These are phyloP conservation scores for Prunella himalayana DNA, from an alignment of 2,113 vertebrate genomes.

Conservation along the genomic window DNA sequence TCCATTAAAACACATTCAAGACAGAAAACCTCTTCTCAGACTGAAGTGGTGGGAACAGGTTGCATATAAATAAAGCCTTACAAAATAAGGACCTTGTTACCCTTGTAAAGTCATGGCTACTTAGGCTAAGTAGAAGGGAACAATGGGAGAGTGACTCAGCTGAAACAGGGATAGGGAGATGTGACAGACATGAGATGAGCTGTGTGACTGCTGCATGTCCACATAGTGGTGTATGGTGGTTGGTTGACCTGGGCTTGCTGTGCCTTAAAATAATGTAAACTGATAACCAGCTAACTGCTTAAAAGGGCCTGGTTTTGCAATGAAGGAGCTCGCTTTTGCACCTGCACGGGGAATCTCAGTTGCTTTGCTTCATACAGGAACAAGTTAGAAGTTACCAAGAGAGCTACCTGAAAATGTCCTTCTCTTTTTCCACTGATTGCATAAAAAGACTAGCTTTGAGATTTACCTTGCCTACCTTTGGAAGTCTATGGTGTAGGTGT, in stretches of 20 bases:
- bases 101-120: neutral
- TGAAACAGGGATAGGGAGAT: neutral
- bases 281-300: too few relatives aligned
- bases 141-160: neutral
- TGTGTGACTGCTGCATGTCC: neutral
- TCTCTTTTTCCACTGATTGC: neutral
- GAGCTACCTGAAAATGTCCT: neutral
- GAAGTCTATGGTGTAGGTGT: slow-evolving; percentile 1
- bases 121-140: neutral
- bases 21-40: neutral
- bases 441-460: neutral
- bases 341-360: neutral
- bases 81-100: neutral
- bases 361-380: accelerated
- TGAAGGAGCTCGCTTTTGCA: neutral
- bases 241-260: neutral
- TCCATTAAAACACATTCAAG: neutral
- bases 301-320: neutral
- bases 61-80: neutral
- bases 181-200: neutral
- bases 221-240: accelerated
- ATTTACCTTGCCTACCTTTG: neutral
- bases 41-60: neutral
- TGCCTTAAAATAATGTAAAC: too few relatives aligned
- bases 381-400: neutral